Conservation (phyloP, 2,888 invertebrate genomes). For the Amphipyra berbera region DNA sequence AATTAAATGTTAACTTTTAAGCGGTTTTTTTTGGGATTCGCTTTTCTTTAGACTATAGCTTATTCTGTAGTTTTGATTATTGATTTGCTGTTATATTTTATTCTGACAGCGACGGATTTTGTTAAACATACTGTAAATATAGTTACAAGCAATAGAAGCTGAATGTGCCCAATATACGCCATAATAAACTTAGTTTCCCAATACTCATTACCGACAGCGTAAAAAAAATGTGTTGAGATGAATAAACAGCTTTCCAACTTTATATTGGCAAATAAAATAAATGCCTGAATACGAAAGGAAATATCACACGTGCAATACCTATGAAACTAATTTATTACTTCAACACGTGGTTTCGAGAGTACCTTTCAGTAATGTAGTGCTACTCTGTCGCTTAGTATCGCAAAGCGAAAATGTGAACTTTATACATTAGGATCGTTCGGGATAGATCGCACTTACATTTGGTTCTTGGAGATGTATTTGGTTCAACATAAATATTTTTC, state of each 20-base stretch:
- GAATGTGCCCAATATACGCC: too few relatives aligned
- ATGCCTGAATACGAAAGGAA: not conserved
- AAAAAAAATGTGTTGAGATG: not conserved
- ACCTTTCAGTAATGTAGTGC: slow-evolving; percentile 18
- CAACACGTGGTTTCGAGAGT: slow-evolving; percentile 37
- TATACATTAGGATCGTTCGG: slow-evolving; percentile 14
- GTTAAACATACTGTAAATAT: too few relatives aligned
- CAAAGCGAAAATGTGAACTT: slow-evolving; percentile 27
- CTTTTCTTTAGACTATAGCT: too few relatives aligned
- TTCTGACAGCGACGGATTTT: too few relatives aligned
- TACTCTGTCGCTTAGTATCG: slow-evolving; percentile 10
- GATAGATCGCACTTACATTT: slow-evolving; percentile 17
- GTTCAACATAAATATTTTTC: slow-evolving; percentile 7
- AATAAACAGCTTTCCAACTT: not conserved
- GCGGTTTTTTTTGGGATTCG: not conserved
- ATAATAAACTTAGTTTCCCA: too few relatives aligned
- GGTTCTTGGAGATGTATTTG: slow-evolving; percentile 4
- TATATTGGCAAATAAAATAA: not conserved
- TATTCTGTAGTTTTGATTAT: too few relatives aligned
- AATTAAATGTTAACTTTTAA: slow-evolving; percentile 31
- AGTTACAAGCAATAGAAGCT: too few relatives aligned
- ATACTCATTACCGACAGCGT: not conserved
- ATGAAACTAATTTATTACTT: slow-evolving; percentile 35
- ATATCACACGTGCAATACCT: slow-evolving; percentile 8
- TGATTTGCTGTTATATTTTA: too few relatives aligned